Conservation (phyloP, 2,888 invertebrate genomes). For the Dione vanillae region DNA sequence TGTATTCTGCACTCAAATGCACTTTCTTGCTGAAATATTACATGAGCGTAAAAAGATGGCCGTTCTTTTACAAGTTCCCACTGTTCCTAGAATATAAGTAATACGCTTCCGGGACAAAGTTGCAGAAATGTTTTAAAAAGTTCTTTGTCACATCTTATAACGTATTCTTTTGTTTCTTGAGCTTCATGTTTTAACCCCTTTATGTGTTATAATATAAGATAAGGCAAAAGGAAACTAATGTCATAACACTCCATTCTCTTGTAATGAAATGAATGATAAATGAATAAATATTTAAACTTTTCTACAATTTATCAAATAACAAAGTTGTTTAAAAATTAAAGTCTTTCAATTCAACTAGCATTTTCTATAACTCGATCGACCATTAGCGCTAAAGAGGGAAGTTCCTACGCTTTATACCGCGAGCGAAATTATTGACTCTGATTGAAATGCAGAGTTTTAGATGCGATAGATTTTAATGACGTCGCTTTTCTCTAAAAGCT, state of each 20-base stretch:
- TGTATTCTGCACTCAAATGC: slow-evolving; percentile 31
- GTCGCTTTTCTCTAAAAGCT: neutral
- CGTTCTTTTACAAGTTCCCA: too few species aligned
- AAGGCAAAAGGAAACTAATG: too few species aligned
- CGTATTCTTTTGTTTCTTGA: neutral
- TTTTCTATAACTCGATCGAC: slow-evolving; percentile 21
- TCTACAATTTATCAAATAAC: neutral
- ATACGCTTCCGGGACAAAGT: neutral
- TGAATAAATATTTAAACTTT: too few species aligned
- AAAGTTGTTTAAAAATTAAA: neutral
- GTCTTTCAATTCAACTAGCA: slow-evolving; percentile 6
- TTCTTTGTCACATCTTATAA: neutral
- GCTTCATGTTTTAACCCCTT: neutral
- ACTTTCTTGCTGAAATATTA: slow-evolving; percentile 34
- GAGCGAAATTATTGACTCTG: slow-evolving; percentile 33
- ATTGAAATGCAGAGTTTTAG: slow-evolving; percentile 26
- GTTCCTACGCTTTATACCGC: slow-evolving; percentile 2
- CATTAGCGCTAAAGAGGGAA: slow-evolving; percentile 31
- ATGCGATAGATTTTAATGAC: slow-evolving; percentile 25
- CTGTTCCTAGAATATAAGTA: slow-evolving; percentile 20
- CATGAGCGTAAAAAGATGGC: slow-evolving; percentile 6
- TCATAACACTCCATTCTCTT: neutral
- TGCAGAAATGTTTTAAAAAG: neutral
- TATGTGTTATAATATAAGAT: too few species aligned
- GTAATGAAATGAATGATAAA: too few species aligned